Percentiles rank a stretch among this genome's conserved stretches.
These are phyloP conservation scores for Hoplodrina blanda DNA, from an alignment of 2,888 invertebrate genomes.

Conservation along the genomic window DNA sequence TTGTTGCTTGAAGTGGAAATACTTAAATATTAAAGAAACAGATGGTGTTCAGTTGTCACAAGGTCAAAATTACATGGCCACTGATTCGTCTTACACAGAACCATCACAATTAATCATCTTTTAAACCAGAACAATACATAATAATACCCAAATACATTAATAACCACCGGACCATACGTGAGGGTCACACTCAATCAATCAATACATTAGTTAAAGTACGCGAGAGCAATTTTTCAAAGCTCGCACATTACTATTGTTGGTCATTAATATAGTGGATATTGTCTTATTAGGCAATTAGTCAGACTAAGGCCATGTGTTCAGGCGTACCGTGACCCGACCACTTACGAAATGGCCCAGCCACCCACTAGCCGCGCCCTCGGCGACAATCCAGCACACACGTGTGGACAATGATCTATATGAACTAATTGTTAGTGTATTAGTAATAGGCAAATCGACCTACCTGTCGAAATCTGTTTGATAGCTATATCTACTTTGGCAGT, in stretches of 20 bases:
- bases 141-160: slow-evolving; percentile 37
- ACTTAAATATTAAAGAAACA: background rate
- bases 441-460: background rate
- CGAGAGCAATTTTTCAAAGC: slow-evolving; percentile 58
- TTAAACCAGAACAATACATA: slow-evolving; percentile 35
- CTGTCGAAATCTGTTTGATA: background rate
- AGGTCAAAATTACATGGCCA: slow-evolving; percentile 15
- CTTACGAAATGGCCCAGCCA: slow-evolving; percentile 59
- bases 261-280: slow-evolving; percentile 62
- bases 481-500: background rate
- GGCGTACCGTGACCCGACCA: slow-evolving; percentile 57
- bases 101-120: slow-evolving; percentile 38
- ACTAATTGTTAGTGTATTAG: slow-evolving; percentile 23
- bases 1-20: too few relatives aligned
- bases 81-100: slow-evolving; percentile 25
- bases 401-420: slow-evolving; percentile 28
- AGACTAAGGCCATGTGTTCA: slow-evolving; percentile 46
- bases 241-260: slow-evolving; percentile 32
- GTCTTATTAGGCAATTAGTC: slow-evolving; percentile 70
- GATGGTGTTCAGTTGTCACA: background rate
- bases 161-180: slow-evolving; percentile 29
- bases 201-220: slow-evolving; percentile 38
- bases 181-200: slow-evolving; percentile 56
- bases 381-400: slow-evolving; percentile 49
- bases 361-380: slow-evolving; percentile 55